These are phyloP conservation scores for Euspilapteryx auroguttella DNA, from an alignment of 2,888 invertebrate species.

Conservation along the genomic window DNA sequence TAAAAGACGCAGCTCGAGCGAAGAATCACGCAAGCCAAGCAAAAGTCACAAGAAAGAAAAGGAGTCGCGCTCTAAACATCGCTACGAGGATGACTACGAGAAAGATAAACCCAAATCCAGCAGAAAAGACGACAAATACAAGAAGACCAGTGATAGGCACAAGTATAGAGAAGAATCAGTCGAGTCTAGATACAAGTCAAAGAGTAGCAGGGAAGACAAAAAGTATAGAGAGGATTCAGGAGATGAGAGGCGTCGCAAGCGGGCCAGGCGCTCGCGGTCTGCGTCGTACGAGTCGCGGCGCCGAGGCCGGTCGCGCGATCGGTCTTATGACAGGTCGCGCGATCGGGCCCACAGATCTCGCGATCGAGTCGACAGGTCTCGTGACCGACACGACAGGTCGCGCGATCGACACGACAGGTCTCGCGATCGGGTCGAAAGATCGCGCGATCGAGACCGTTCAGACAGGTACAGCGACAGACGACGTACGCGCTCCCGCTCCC, in stretches of 20 bases:
- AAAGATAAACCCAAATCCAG: conserved; percentile 20
- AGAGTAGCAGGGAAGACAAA: not conserved
- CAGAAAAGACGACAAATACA: conserved; percentile 27
- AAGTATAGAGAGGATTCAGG: conserved; percentile 36
- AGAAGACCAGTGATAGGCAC: conserved; percentile 14
- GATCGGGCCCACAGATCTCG: conserved; percentile 19
- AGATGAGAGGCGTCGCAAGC: conserved; percentile 32
- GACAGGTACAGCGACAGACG: no score
- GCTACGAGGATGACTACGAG: conserved; percentile 25
- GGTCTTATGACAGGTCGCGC: conserved; percentile 19
- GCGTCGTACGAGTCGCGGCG: conserved; percentile 32
- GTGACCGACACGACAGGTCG: conserved; percentile 29
- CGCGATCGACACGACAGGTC: conserved; percentile 36
- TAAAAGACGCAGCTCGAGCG: conserved; percentile 35
- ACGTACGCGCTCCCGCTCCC: conserved; percentile 31
- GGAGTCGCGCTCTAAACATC: conserved; percentile 12
- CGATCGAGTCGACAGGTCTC: conserved; percentile 8
- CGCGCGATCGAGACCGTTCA: no score
- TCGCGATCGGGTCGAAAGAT: no score
- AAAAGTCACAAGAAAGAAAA: conserved; percentile 27
- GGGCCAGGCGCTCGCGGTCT: conserved; percentile 32
- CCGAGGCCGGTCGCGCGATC: conserved; percentile 12
- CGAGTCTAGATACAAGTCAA: no score
- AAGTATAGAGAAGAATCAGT: not conserved
- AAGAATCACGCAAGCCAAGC: conserved; percentile 25